phyloP scores from a whole-genome alignment of 2,888 invertebrate genomes.

The Salticus scenicus region DNA sequence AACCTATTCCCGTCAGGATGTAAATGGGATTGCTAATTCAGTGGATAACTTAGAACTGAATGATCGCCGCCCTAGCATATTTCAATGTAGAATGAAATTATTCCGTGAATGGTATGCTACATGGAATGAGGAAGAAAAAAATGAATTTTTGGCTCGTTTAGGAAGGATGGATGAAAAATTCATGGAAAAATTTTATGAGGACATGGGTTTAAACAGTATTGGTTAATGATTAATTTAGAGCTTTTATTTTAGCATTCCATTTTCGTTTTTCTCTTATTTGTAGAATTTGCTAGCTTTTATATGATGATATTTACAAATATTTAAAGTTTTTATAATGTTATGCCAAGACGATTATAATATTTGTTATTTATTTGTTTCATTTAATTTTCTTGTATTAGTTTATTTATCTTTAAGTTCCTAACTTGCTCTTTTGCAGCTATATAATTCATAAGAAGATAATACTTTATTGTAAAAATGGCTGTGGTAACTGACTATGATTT shows the following conservation, averaged over 20 bases:
- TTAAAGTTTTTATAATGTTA: neutral
- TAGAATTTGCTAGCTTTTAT: neutral
- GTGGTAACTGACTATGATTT: conserved; percentile 44
- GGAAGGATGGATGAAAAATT: conserved; percentile 74
- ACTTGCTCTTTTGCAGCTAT: conserved; percentile 66
- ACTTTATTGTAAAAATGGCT: conserved; percentile 48
- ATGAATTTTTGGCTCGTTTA: conserved; percentile 74
- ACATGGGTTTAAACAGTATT: conserved; percentile 52
- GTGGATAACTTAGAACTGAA: conserved; percentile 60
- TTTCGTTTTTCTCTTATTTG: conserved; percentile 24
- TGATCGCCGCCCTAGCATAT: conserved; percentile 75
- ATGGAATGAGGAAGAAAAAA: conserved; percentile 75
- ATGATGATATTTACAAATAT: neutral
- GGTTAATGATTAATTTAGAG: conserved; percentile 26
- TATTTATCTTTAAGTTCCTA: conserved; percentile 46
- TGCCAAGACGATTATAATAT: no score
- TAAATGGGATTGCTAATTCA: conserved; percentile 59
- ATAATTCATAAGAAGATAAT: conserved; percentile 48
- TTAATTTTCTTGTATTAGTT: neutral
- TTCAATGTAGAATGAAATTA: conserved; percentile 76
- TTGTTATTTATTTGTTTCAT: no score
- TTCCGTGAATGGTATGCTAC: conserved; percentile 76
- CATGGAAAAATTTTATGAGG: conserved; percentile 74
- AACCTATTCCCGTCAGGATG: conserved; percentile 76
- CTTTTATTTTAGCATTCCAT: conserved; percentile 59